Percentiles rank a stretch among this genome's conserved stretches.
phyloP scores from a whole-genome alignment of 1,140 invertebrate genomes.

The Bombyx mori region DNA sequence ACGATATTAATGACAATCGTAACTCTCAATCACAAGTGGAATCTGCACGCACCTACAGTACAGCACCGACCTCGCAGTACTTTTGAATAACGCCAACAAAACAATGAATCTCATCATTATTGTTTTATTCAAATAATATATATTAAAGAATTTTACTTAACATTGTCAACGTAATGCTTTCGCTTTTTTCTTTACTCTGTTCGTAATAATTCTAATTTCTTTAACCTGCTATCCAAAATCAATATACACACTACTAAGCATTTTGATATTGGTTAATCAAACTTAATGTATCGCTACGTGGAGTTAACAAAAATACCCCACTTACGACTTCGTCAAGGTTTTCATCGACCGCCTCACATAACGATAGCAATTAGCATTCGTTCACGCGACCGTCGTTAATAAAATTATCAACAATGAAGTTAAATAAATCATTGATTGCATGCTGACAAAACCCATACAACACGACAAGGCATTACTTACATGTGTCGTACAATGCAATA shows the following conservation, averaged over 20 bases:
- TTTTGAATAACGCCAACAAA: conserved; percentile 18
- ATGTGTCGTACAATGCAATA: conserved; percentile 44
- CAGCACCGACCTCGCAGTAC: conserved; percentile 4
- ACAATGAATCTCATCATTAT: neutral
- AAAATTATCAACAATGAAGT: conserved; percentile 51
- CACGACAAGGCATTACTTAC: conserved; percentile 50
- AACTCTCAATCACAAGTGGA: conserved; percentile 42
- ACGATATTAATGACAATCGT: conserved; percentile 51
- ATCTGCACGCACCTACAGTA: conserved; percentile 30
- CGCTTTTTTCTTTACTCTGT: no score
- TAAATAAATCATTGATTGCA: conserved; percentile 59
- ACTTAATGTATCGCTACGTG: no score
- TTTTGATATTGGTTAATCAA: no score
- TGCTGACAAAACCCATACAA: conserved; percentile 53
- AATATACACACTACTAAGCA: no score
- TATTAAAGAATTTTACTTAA: neutral
- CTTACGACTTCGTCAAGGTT: conserved; percentile 16
- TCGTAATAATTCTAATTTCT: no score
- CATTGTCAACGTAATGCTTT: no score
- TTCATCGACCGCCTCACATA: conserved; percentile 7
- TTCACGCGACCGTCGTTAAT: conserved; percentile 33
- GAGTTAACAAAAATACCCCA: no score
- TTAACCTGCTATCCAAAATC: no score
- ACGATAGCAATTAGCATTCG: conserved; percentile 14
- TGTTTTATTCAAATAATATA: neutral